Base-by-base conservation (phyloP, 2,797 vertebrate species). In the Amphiprion clarkii region DNA sequence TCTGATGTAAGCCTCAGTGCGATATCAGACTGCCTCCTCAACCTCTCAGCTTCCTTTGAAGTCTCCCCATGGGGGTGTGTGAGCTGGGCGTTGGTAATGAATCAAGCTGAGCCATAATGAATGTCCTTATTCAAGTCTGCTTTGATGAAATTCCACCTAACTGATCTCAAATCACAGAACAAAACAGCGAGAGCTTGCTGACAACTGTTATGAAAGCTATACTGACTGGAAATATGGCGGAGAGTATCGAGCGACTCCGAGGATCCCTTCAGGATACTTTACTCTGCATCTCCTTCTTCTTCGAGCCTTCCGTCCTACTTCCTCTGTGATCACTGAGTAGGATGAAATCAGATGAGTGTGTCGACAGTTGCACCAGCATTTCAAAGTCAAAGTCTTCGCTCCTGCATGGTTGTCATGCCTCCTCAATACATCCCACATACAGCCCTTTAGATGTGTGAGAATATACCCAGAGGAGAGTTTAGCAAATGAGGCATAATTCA, bases 91-190 rank as follows among this genome's bases (percentile, higher is more conserved):
- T 79, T 84, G 72, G 73, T 89, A 81, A 89, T 89, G 85, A 91
- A 89, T 89, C 89, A 87, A 85, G 85, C 81, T 65, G 79, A 83
- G 86, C 66, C 79, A 48, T 90, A 89, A 92, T 88, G 82, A 92
- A 88, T 59, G 76, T 85, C 78, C 84, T 82, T 79, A 81, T 88
- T 89, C 79, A 87, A 71, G 78, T 88, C 78, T 72, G 84, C 88
- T 93, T 92, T 91, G 89, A 90, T 89, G 85, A 80, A 85, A 86
- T 71, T 87, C 85, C 84, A 91, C 92, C 88, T 90, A 86, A 81
- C 86, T 87, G 90, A 91, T 90, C 88, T 88, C 76, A 87, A 88
- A 89, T 93, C 87, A 89, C 82, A 83, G 68, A 82, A 85, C 78
- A 88, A 89, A 89, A 79, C 80, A 87, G 78, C 4, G 1, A 61